Percentiles rank a stretch among this genome's conserved stretches.
These are phyloP conservation scores for Dryobates pubescens DNA, from an alignment of 2,797 vertebrate species.

Conservation along the genomic window DNA sequence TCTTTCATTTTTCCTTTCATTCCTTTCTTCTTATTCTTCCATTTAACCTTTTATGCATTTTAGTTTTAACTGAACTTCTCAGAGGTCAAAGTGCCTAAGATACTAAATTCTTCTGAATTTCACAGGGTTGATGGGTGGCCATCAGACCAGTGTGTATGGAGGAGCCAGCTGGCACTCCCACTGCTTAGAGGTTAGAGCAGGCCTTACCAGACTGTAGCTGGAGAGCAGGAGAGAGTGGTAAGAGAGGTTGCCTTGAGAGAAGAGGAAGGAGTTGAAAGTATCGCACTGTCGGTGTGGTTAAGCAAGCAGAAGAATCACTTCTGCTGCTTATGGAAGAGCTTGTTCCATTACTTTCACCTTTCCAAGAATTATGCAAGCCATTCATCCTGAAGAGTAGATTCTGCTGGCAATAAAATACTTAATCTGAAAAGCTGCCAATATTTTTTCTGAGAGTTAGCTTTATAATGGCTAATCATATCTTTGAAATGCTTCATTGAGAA, in stretches of 20 bases:
- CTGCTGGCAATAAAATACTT: background rate
- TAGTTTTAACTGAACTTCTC: background rate
- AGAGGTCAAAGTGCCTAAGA: background rate
- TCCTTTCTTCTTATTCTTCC: background rate
- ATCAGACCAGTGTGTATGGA: background rate
- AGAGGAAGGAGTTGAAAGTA: background rate
- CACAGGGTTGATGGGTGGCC: background rate
- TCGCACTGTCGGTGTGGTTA: background rate
- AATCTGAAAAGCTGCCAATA: background rate
- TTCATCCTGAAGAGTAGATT: background rate
- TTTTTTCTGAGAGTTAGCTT: background rate
- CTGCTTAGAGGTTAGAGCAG: background rate
- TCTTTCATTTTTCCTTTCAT: background rate
- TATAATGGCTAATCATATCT: background rate
- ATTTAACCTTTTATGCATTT: background rate
- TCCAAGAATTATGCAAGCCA: background rate
- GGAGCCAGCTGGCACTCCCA: background rate
- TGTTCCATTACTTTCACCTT: background rate
- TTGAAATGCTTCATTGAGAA: background rate
- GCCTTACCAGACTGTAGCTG: background rate
- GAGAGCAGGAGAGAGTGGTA: background rate
- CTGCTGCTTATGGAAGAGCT: background rate
- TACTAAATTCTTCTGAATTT: background rate
- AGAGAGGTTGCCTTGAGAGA: background rate
- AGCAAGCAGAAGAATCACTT: background rate